Base-by-base conservation (phyloP, 2,113 vertebrate genomes). In the Notiomystis cincta region DNA sequence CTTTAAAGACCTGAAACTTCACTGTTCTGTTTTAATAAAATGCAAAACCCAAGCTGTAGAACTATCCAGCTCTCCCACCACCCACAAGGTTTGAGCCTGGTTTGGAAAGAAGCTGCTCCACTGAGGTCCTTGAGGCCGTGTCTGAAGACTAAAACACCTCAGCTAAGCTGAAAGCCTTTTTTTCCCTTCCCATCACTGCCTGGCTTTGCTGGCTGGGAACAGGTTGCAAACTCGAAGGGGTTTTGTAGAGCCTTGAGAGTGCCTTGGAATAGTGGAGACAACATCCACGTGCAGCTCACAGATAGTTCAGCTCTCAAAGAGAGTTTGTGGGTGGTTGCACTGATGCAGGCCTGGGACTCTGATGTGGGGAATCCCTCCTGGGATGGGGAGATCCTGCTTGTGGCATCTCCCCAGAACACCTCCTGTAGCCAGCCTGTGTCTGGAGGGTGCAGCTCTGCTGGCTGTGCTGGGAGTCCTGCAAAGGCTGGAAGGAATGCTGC, bases 251-350 rank as follows among this genome's bases (percentile, higher is more conserved):
- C 37, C n/a, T 79, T 35, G 25, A n/a, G 21, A 24, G 23, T 14
- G 23, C 28, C 56, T 50, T 62, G 60, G 67, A 57, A 8, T 18
- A 31, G 15, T 21, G 33, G 42, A 58, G 31, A 16, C 15, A 38
- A 13, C 31, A 66, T 18, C 15, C 11, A n/a, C 18, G 20, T 5
- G 22, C 20, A n/a, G 0, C 15, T 58, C 51, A 50, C 13, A 47
- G 7, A 30, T 2, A 16, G 12, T 9, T 7, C 0, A 0, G 18
- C 33, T 45, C 35, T 72, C 31, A 30, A 5, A 11, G 4, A 33
- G 2, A 2, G 17, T 13, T 15, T 45, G 24, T 60, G 30, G 7
- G 15, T 48, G 15, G 9, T 21, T 40, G 33, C 0, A 2, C 14
- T 71, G 28, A 62, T 88, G 53, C 21, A 20, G 50, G 30, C 44